Evolutionary conservation across 2,113 vertebrate genomes (phyloP), one percentile per base, ranked within the genome.

Genomic region (Hydrolagus affinis): DNA sequence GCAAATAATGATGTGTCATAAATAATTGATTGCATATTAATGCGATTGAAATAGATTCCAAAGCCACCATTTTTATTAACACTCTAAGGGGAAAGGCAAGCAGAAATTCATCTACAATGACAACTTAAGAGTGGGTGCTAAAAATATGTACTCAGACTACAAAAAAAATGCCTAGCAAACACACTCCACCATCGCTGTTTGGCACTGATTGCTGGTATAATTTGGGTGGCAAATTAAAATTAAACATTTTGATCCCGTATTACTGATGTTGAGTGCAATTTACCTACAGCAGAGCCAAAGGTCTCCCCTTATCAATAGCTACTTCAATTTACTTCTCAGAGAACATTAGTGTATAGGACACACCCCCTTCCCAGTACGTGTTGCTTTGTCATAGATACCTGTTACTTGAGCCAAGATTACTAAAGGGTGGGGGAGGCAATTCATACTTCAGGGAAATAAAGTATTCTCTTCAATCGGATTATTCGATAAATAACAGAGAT

Each of bases 1-100:
- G 96, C 96, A 98, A 97, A 96, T 98, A 97, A 98, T 98, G 97
- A 95, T 95, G 93, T 93, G 89, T 88, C 94, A 97, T 99, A 96
- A 95, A 99, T 98, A 95, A 98, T 98, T 99, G 93, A 98, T 96
- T 94, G 91, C 94, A 94, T 96, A 96, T 96, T 97, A 97, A 96
- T 95, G 93, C 95, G 95, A 95, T 92, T 94, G 95, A 95, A 96
- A 95, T 96, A 92, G 95, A 95, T 96, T 95, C 94, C 94, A 92
- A 93, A 90, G 92, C 93, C 88, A 88, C 90, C 60, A 83, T 32
- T 15, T 83, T 83, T 66, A 83, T 83, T 28, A 83, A 64, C 62
- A 83, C 17, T 17, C 8, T 66, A 83, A 66, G 25, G 25, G 62
- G 78, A 83, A 30, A 66, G 60, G 14, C 59, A 83, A 62, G 28